Base-by-base conservation (phyloP, 2,113 vertebrate genomes). In the Cephalopholis sonnerati region DNA sequence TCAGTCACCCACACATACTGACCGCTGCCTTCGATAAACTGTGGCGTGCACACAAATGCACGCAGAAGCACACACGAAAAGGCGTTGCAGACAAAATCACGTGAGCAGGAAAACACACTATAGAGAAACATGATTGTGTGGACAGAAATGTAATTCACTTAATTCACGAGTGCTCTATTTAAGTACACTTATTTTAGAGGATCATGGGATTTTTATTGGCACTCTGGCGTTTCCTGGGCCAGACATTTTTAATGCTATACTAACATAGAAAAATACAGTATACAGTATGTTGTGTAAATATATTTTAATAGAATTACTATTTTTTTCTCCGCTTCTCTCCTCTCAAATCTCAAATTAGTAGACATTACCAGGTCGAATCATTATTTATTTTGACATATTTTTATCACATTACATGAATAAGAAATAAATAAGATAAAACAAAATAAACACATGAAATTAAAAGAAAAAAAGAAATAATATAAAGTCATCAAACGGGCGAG, bases 1-100 rank as follows among this genome's bases (percentile, higher is more conserved):
- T 32, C 67, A 36, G 63, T 67, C 77, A 78, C 65, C 16, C 70
- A 81, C 82, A 91, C 82, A 39, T 29, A 9, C 62, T 48, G 77
- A 72, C 48, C 25, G 44, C 84, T 82, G 84, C 51, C 25, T 79
- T 55, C 66, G 41, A 79, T 85, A 72, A 70, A 57, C 16, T 1
- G 25, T 3, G 29, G 44, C 62, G 25, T 25, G 11, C 44, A 3
- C 41, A 29, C 18, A 29, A 22, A 29, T 9, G 22, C 15, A 15
- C 46, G 4, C 48, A 41, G 5, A 54, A 17, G 11, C 27, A 25
- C 13, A 29, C 32, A 3, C 24, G 12, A 13, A 12, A 9, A n/a
- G 59, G 10, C 32, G 4, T 16, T 53, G 32, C 29, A 36, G 16
- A 7, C 55, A 48, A 46, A 46, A 59, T 41, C 51, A 46, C 4